Evolutionary conservation across 2,797 vertebrate species (phyloP).

Genomic region (Pantherophis vulpinus): DNA sequence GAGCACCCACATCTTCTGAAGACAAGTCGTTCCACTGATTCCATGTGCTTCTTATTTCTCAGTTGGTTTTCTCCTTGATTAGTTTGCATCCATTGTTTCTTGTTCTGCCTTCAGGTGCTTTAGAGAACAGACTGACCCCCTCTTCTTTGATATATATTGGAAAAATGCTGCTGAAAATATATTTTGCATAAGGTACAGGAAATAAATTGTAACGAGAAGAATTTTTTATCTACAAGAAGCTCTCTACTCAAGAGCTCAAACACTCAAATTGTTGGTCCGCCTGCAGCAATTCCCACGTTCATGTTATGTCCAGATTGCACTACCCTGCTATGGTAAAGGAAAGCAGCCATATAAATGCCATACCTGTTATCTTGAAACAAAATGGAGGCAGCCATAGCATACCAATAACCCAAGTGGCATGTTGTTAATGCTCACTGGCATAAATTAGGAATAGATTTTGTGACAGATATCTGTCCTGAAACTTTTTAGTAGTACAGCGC

Average conservation of each 20-base stretch:
- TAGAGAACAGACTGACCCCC: neutral
- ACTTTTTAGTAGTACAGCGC: neutral
- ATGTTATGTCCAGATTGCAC: rapidly evolving
- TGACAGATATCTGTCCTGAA: neutral
- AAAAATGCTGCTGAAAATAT: constrained; percentile 47
- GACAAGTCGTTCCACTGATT: neutral
- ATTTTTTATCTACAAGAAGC: constrained; percentile 20
- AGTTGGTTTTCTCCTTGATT: neutral
- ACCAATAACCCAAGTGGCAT: neutral
- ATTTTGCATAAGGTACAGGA: constrained; percentile 43
- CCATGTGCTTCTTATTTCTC: neutral
- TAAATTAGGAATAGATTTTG: constrained; percentile 20
- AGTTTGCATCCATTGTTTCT: neutral
- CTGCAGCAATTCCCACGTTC: neutral
- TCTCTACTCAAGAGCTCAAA: constrained; percentile 20
- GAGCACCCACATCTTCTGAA: neutral
- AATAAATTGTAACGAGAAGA: constrained; percentile 45
- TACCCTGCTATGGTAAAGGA: neutral
- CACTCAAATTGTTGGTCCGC: constrained; percentile 21
- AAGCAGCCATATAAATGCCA: constrained; percentile 12
- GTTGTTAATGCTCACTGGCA: neutral
- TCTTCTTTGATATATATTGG: neutral
- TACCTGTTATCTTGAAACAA: neutral
- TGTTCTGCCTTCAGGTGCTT: neutral
- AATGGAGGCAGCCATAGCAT: constrained; percentile 16